phyloP scores from a whole-genome alignment of 2,113 vertebrate genomes.

The Brachionichthys hirsutus region DNA sequence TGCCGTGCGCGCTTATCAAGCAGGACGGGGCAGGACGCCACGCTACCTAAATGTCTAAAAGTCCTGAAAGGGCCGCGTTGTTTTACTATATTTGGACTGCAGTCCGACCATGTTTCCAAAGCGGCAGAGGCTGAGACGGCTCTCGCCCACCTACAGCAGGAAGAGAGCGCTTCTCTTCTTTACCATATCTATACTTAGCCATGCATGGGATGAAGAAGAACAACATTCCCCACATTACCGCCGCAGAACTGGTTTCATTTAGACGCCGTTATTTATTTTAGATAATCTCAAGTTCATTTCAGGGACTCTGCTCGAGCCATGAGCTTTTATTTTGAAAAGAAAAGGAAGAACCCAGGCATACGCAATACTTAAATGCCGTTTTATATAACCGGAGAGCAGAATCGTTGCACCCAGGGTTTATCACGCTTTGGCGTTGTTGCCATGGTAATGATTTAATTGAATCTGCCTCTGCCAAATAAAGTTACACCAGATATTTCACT shows the following conservation, averaged over 20 bases:
- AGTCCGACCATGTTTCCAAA: constrained; percentile 49
- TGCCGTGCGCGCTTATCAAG: constrained; percentile 1
- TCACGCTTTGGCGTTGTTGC: too few species aligned
- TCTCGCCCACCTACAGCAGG: constrained; percentile 28
- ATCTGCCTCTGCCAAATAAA: too few species aligned
- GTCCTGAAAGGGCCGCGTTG: constrained; percentile 13
- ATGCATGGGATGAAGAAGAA: neutral
- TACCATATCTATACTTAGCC: constrained; percentile 2
- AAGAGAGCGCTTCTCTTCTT: constrained; percentile 7
- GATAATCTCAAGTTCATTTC: constrained; percentile 12
- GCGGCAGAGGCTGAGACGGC: constrained; percentile 23
- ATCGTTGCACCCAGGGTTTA: too few species aligned
- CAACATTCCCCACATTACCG: constrained; percentile 15
- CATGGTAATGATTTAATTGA: too few species aligned
- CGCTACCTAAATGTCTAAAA: constrained; percentile 29
- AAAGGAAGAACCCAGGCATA: too few species aligned
- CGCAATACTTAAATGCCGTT: too few species aligned
- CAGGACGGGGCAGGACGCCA: neutral
- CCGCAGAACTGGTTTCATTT: constrained; percentile 12
- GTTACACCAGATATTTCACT: too few species aligned
- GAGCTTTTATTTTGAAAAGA: constrained; percentile 23
- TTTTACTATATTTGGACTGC: constrained; percentile 55
- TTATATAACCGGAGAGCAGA: too few species aligned
- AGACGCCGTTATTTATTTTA: constrained; percentile 11
- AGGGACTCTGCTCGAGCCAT: constrained; percentile 3